Evolutionary conservation across 2,888 invertebrate genomes (phyloP), one percentile per base, ranked within the genome.

Genomic region (Caenorhabditis becei): DNA sequence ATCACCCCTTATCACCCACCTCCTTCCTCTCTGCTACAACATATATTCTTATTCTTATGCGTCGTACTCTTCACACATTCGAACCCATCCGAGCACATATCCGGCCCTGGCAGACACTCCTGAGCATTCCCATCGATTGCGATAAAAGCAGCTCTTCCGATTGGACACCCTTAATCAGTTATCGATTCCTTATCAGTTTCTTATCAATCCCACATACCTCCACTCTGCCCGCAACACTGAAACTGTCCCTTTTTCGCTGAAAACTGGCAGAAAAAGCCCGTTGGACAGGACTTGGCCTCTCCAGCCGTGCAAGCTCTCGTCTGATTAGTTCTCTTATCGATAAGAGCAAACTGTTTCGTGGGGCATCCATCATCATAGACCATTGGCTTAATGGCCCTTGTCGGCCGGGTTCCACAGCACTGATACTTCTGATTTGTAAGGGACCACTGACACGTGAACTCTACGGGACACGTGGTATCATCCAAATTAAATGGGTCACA

Each of bases 221-320:
- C 85, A 32, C 80, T 80, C 67, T 86, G 86, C 23, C 86, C 87
- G 61, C 87, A 87, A 56, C 87, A 87, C 75, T 87, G 87, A 74
- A 86, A 87, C 61, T 85, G 81, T 18, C 59, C 79, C 23, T 84
- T 82, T 24, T 83, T 84, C 8, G 85, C 58, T 2, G 81, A 82
- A 53, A 87, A 87, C 66, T 87, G 87, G 63, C 87, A 87, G 80
- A 83, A 84, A 77, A 86, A 87, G 20, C 87, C 87, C 24, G 44
- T 77, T 0, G 87, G 87, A 49, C 87, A 87, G 23, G 70, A 66
- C 32, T 83, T 81, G 8, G 77, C 83, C 61, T 86, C 86, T 32
- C 86, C 86, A 10, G 86, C 86, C 1, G 86, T 86, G 47, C 86
- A 86, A 2, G 84, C 78, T 23, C 84, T 62, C 8, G 84, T 77